Percentiles rank a stretch among this genome's conserved stretches.
Conservation (phyloP, 1,140 invertebrate species). For the Cydia amplana region DNA sequence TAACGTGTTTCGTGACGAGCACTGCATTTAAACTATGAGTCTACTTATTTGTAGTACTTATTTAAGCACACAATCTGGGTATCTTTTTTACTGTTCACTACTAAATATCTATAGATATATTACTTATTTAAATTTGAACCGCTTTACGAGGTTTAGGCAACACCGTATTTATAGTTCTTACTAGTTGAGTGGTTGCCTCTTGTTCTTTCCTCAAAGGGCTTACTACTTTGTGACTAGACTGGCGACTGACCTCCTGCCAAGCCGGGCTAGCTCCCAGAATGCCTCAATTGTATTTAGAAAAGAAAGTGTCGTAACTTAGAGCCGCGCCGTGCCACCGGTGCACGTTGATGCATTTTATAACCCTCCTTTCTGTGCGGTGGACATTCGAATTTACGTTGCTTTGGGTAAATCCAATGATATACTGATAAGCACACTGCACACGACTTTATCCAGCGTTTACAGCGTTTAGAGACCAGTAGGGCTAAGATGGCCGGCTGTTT, state of each 20-base stretch:
- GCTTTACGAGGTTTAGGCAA: too few species aligned
- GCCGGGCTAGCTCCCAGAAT: constrained; percentile 15
- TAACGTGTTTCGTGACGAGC: neutral
- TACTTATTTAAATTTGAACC: too few species aligned
- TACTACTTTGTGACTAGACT: constrained; percentile 13
- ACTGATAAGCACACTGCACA: neutral
- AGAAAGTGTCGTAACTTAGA: constrained; percentile 28
- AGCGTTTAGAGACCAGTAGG: neutral
- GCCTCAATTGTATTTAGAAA: constrained; percentile 29
- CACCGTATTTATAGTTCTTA: too few species aligned
- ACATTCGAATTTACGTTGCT: constrained; percentile 4
- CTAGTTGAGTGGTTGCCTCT: neutral
- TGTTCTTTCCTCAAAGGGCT: neutral
- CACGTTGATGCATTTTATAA: constrained; percentile 31
- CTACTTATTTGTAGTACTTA: neutral
- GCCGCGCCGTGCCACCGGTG: constrained; percentile 7
- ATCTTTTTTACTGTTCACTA: too few species aligned
- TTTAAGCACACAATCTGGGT: too few species aligned
- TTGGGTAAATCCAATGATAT: neutral
- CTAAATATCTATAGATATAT: too few species aligned
- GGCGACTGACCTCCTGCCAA: constrained; percentile 6
- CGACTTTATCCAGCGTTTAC: neutral
- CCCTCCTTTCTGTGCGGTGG: constrained; percentile 20
- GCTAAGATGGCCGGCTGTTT: too few species aligned
- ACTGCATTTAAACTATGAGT: neutral